Base-by-base conservation (phyloP, 2,888 invertebrate species). In the Saturnia pavonia region DNA sequence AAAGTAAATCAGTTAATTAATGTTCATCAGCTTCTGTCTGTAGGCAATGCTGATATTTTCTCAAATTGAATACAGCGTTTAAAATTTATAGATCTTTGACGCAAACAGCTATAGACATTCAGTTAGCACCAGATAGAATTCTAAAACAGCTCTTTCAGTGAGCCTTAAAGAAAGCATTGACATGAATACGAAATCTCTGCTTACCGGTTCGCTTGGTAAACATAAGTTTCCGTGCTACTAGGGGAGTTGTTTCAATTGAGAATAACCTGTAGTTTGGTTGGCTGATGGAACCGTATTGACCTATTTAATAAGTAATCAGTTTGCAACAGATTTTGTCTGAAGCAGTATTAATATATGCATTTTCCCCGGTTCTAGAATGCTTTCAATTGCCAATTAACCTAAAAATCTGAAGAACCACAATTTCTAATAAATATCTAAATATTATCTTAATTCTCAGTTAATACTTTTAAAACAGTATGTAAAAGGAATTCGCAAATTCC, bases 81-180 rank as follows among this genome's bases (percentile, higher is more conserved):
- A 65, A 65, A 11, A n/a, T 65, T 65, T 65, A n/a, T 11, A 65
- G 74, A 77, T 77, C 71, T 73, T 77, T 74, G 74, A 70, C 74
- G 72, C 72, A 72, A 75, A 76, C 75, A 74, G 73, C 78, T 70
- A 45, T 4, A 75, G 76, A 76, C 75, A 72, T 77, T 77, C 80
- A 77, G 82, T 82, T 80, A 81, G 79, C 74, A 83, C 78, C 77
- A 81, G 81, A 85, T 85, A 79, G 85, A 88, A 87, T 87, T 84
- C 80, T 83, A 83, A 81, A 88, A 75, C 81, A 82, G 78, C 72
- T 78, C 71, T 65, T 40, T 74, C 74, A 74, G 74, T 73, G 77
- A 82, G 84, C 82, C 77, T 83, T 85, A 80, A 82, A 82, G 83
- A 81, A 82, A 81, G 79, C 82, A 79, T 73, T 78, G 82, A 82